Evolutionary conservation across 2,888 invertebrate species (phyloP).

Genomic region (Monopis laevigella): DNA sequence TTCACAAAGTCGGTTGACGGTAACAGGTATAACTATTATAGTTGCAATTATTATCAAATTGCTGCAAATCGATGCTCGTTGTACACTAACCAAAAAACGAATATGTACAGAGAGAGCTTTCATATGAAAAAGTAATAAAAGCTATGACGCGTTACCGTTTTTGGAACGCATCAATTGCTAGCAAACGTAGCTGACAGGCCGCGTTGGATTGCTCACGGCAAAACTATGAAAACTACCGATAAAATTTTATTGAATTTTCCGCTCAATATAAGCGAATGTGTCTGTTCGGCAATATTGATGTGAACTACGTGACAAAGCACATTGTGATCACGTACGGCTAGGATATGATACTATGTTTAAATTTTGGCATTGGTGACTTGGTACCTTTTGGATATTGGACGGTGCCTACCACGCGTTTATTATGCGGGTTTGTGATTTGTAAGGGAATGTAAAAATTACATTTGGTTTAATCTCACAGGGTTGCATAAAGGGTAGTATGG

Average conservation of each 20-base stretch:
- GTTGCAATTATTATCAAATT: too few relatives aligned
- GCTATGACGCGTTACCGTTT: conserved; percentile 18
- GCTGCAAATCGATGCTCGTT: too few relatives aligned
- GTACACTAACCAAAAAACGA: background rate
- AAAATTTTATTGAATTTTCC: conserved; percentile 60
- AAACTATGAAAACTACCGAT: conserved; percentile 46
- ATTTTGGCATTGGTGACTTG: too few relatives aligned
- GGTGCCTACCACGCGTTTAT: too few relatives aligned
- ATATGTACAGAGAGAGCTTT: background rate
- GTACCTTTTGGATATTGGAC: too few relatives aligned
- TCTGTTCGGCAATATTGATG: conserved; percentile 49
- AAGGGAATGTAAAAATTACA: too few relatives aligned
- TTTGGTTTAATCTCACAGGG: too few relatives aligned
- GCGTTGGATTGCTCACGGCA: conserved; percentile 24
- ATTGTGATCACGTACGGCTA: background rate
- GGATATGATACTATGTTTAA: background rate
- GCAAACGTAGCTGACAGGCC: conserved; percentile 29
- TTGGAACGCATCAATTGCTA: conserved; percentile 22
- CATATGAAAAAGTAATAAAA: conserved; percentile 13
- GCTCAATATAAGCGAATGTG: conserved; percentile 52
- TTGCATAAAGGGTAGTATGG: too few relatives aligned
- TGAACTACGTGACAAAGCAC: conserved; percentile 38
- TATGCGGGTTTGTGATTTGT: too few relatives aligned
- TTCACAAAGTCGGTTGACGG: too few relatives aligned
- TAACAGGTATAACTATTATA: too few relatives aligned